Conservation (phyloP, 2,888 invertebrate genomes). For the Microdon myrmicae region DNA sequence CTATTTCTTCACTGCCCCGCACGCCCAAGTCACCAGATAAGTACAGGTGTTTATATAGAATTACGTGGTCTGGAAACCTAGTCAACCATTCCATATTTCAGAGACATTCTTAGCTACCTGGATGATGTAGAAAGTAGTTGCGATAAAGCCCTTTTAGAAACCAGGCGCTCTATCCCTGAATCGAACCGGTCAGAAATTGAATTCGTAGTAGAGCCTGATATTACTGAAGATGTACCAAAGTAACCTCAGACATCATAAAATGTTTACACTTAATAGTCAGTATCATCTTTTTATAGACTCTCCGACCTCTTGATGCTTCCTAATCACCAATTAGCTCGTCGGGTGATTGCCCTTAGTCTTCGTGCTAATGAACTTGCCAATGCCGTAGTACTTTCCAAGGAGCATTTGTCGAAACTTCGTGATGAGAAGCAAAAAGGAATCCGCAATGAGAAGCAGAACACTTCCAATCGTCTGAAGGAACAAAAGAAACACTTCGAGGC, state of each 20-base stretch:
- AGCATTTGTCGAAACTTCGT: conserved; percentile 64
- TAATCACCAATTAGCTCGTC: conserved; percentile 66
- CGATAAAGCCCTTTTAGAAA: conserved; percentile 64
- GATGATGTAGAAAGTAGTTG: conserved; percentile 67
- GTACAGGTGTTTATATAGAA: conserved; percentile 57
- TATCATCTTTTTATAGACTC: conserved; percentile 55
- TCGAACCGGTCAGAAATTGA: conserved; percentile 65
- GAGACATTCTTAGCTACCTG: conserved; percentile 65
- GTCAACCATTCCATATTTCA: conserved; percentile 30
- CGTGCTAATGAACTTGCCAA: conserved; percentile 66
- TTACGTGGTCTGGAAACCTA: neutral
- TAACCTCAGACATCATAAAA: conserved; percentile 46
- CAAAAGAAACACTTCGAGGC: conserved; percentile 79
- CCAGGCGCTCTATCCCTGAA: conserved; percentile 64
- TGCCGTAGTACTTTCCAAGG: conserved; percentile 65
- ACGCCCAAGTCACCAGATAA: conserved; percentile 57
- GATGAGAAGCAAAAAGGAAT: conserved; percentile 64
- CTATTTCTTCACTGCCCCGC: conserved; percentile 5
- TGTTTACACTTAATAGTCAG: neutral
- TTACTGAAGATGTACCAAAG: conserved; percentile 67
- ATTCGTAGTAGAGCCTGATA: conserved; percentile 65
- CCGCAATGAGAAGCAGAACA: conserved; percentile 65
- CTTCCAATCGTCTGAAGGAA: conserved; percentile 68
- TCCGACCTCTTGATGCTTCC: conserved; percentile 66
- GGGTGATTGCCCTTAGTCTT: conserved; percentile 63